A percentile compares a stretch with the other conserved stretches of the same genome.
Conservation (phyloP, 1,140 invertebrate species). For the Drosophila nebulosa region DNA sequence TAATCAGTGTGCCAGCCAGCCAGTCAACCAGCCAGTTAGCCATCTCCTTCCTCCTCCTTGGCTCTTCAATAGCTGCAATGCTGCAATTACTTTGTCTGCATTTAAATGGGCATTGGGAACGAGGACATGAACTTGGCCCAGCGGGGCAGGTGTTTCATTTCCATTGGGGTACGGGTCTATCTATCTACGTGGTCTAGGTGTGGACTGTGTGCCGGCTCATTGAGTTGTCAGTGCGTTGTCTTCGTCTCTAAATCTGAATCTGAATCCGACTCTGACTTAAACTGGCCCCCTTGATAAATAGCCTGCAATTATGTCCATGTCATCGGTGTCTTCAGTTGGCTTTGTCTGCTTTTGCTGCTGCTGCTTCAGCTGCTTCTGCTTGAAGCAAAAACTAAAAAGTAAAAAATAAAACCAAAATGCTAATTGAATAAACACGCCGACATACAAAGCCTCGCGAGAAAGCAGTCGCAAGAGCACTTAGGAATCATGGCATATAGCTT, state of each 20-base stretch:
- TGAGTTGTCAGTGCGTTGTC: conserved; percentile 67
- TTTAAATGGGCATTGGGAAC: conserved; percentile 64
- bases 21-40: no score
- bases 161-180: conserved; percentile 20
- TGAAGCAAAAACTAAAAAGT: conserved; percentile 15
- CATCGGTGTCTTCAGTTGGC: conserved; percentile 41
- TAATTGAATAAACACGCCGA: conserved; percentile 77
- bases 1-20: conserved; percentile 55
- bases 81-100: conserved; percentile 80
- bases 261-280: no score
- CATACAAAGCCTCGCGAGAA: conserved; percentile 55
- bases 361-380: background rate
- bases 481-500: conserved; percentile 5
- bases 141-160: conserved; percentile 66
- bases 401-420: conserved; percentile 36
- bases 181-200: conserved; percentile 67
- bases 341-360: background rate
- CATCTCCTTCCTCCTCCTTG: background rate
- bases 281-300: conserved; percentile 64
- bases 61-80: background rate
- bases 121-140: conserved; percentile 61
- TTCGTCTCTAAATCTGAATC: conserved; percentile 18
- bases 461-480: conserved; percentile 32
- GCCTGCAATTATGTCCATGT: conserved; percentile 73
- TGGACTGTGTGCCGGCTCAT: conserved; percentile 48